A percentile compares a stretch with the other conserved stretches of the same genome.
These are phyloP conservation scores for Amphiprion percula DNA, from an alignment of 2,113 vertebrate species.

Conservation along the genomic window DNA sequence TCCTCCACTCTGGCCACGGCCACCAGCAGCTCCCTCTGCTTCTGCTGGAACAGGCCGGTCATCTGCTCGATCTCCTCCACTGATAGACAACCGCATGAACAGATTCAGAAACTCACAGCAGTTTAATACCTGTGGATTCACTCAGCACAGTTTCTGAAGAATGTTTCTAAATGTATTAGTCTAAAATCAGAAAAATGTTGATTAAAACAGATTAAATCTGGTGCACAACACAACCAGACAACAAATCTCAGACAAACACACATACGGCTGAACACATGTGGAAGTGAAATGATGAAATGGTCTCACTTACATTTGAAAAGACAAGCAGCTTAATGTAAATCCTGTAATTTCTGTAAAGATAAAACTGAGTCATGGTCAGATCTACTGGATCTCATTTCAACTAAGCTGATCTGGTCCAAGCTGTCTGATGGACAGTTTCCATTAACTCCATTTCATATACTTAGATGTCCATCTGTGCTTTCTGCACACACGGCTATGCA, in stretches of 20 bases:
- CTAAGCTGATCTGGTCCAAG: background rate
- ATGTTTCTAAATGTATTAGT: no score
- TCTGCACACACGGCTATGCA: background rate
- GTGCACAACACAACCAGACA: background rate
- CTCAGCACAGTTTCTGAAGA: no score
- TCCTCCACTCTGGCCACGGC: conserved; percentile 93
- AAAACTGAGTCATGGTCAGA: background rate
- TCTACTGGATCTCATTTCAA: background rate
- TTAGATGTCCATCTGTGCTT: conserved; percentile 4
- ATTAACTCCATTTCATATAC: background rate
- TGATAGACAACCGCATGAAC: conserved; percentile 56
- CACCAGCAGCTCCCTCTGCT: conserved; percentile 93
- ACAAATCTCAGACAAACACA: background rate
- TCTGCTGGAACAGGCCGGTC: conserved; percentile 94
- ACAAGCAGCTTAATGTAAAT: conserved; percentile 20
- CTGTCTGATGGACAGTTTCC: conserved; percentile 1
- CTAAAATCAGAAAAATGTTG: no score
- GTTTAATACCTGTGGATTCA: no score
- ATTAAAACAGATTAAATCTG: no score
- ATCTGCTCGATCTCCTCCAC: conserved; percentile 98
- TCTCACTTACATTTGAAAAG: background rate
- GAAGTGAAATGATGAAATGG: background rate
- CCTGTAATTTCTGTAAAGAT: conserved; percentile 12
- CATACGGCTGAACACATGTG: background rate
- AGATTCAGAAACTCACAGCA: background rate